phyloP scores from a whole-genome alignment of 2,888 invertebrate species.

The Magallana nippona region DNA sequence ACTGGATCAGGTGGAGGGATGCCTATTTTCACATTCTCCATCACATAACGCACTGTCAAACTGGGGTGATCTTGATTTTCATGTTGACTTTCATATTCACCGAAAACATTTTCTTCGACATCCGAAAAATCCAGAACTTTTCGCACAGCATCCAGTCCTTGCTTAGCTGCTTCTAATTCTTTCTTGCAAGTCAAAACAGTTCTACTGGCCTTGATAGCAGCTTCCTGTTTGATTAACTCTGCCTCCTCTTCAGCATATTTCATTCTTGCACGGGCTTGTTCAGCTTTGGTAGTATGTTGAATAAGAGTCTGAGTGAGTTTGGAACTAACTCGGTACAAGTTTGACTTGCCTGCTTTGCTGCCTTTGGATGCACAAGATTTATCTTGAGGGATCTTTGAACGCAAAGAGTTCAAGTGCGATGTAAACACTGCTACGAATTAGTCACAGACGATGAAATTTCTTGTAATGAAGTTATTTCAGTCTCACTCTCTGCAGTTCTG shows the following conservation, averaged over 20 bases:
- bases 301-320: slow-evolving; percentile 13
- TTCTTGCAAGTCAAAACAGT: not conserved
- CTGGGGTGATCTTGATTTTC: not conserved
- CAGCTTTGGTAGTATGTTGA: not conserved
- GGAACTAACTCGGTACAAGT: not conserved
- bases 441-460: too few relatives aligned
- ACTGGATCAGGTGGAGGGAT: too few relatives aligned
- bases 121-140: not conserved
- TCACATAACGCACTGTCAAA: not conserved
- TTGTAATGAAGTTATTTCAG: too few relatives aligned
- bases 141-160: not conserved
- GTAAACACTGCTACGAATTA: too few relatives aligned
- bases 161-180: not conserved
- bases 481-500: too few relatives aligned
- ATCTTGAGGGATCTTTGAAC: too few relatives aligned
- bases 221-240: slow-evolving; percentile 3
- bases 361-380: too few relatives aligned
- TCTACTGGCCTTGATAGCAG: slow-evolving; percentile 15
- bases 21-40: too few relatives aligned
- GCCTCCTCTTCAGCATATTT: not conserved
- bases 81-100: not conserved
- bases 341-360: too few relatives aligned
- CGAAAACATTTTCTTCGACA: not conserved
- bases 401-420: too few relatives aligned
- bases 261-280: not conserved